These are phyloP conservation scores for Ferdinandea cuprea DNA, from an alignment of 2,888 invertebrate genomes.

Conservation along the genomic window DNA sequence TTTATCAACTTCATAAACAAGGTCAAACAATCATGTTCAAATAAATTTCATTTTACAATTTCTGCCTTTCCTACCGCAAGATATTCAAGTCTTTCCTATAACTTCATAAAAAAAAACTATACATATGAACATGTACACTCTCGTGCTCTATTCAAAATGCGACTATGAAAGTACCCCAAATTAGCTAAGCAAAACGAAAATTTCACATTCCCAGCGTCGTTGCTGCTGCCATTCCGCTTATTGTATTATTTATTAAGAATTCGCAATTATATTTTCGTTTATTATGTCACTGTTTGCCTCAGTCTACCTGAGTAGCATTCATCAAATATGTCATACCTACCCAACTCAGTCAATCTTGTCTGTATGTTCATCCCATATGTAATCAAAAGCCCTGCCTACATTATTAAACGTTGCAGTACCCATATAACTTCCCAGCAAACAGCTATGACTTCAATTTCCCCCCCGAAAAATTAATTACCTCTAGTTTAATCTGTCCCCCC, in stretches of 20 bases:
- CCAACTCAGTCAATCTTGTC: slow-evolving; percentile 18
- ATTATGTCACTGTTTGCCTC: slow-evolving; percentile 63
- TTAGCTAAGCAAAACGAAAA: slow-evolving; percentile 40
- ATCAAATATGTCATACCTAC: slow-evolving; percentile 42
- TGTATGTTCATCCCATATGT: slow-evolving; percentile 33
- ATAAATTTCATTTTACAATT: too few relatives aligned
- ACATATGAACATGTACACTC: too few relatives aligned
- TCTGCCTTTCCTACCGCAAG: too few relatives aligned
- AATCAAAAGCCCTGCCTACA: slow-evolving; percentile 50
- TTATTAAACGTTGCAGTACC: slow-evolving; percentile 24
- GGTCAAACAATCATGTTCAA: too few relatives aligned
- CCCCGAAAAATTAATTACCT: slow-evolving; percentile 23
- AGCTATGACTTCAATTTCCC: slow-evolving; percentile 1
- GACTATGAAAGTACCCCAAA: too few relatives aligned
- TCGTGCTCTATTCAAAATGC: too few relatives aligned
- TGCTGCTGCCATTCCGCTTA: background rate
- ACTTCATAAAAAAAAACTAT: too few relatives aligned
- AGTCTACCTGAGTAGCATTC: slow-evolving; percentile 20
- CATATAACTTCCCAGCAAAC: slow-evolving; percentile 19
- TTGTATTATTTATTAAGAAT: slow-evolving; percentile 52
- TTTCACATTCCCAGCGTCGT: slow-evolving; percentile 17
- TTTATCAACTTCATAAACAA: too few relatives aligned
- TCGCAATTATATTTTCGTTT: slow-evolving; percentile 58
- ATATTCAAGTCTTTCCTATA: too few relatives aligned
- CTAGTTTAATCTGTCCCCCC: slow-evolving; percentile 15